Evolutionary conservation across 2,797 vertebrate species (phyloP).

Genomic region (Chiroxiphia lanceolata): DNA sequence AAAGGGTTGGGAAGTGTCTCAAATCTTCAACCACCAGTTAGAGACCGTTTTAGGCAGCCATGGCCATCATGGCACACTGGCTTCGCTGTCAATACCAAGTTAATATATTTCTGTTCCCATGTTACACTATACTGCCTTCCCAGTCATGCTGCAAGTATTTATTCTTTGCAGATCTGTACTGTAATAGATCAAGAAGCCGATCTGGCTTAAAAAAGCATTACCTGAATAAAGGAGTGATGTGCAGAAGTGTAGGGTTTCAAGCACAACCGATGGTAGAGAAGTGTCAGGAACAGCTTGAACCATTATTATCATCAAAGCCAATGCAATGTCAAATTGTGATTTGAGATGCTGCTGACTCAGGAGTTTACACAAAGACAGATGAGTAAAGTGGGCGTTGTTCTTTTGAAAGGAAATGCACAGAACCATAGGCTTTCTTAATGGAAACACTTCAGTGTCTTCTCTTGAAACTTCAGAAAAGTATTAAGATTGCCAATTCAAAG

Average conservation of each 20-base stretch:
- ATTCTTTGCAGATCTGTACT: background rate
- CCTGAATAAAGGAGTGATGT: background rate
- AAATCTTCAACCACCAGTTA: background rate
- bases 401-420: background rate
- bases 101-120: background rate
- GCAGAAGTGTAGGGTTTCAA: background rate
- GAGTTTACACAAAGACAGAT: constrained; percentile 32
- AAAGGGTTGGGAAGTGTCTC: background rate
- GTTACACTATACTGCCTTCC: background rate
- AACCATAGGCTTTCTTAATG: background rate
- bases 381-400: constrained; percentile 49
- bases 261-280: background rate
- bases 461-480: background rate
- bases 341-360: constrained; percentile 59
- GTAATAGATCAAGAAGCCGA: constrained; percentile 11
- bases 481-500: accelerated
- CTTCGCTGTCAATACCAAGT: background rate
- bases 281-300: background rate
- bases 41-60: background rate
- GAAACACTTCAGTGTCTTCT: background rate
- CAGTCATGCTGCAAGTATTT: background rate
- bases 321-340: constrained; percentile 19
- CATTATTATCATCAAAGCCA: constrained; percentile 12
- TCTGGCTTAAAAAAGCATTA: constrained; percentile 12
- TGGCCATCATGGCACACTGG: background rate